These are phyloP conservation scores for Leptobrachium ailaonicum DNA, from an alignment of 2,113 vertebrate genomes.

Conservation along the genomic window DNA sequence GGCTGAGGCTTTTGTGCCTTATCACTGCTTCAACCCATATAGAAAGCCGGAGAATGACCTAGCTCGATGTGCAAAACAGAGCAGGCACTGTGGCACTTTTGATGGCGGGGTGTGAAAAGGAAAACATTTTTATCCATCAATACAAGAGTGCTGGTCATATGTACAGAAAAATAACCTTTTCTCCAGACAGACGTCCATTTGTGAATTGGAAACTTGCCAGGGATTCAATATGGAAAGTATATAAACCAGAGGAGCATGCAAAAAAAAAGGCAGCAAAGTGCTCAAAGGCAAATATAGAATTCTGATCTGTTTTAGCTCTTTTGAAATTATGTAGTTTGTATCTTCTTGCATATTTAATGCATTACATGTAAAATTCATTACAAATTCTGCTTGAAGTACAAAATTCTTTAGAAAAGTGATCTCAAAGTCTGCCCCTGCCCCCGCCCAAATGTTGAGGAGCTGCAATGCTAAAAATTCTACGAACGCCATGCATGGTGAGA, in stretches of 20 bases:
- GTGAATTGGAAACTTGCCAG: neutral
- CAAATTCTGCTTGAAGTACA: no score
- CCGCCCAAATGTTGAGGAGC: no score
- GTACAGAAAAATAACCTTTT: neutral
- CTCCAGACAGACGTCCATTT: neutral
- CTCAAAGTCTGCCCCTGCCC: no score
- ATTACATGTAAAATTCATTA: no score
- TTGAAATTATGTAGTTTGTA: no score
- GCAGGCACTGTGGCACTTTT: neutral
- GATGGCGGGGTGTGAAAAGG: slow-evolving; percentile 10
- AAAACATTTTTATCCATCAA: slow-evolving; percentile 29
- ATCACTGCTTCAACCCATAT: slow-evolving; percentile 20
- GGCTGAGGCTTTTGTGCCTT: slow-evolving; percentile 24
- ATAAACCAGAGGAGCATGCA: neutral
- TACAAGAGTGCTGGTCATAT: slow-evolving; percentile 1
- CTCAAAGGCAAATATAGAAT: no score
- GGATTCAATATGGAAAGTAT: neutral
- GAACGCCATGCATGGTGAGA: no score
- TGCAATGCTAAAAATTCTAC: no score
- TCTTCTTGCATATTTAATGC: no score
- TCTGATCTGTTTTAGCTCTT: no score
- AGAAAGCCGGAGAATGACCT: slow-evolving; percentile 18
- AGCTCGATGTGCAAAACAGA: neutral
- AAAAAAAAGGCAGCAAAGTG: no score
- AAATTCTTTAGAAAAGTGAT: no score